phyloP scores from a whole-genome alignment of 2,113 vertebrate species.

The Pica pica region DNA sequence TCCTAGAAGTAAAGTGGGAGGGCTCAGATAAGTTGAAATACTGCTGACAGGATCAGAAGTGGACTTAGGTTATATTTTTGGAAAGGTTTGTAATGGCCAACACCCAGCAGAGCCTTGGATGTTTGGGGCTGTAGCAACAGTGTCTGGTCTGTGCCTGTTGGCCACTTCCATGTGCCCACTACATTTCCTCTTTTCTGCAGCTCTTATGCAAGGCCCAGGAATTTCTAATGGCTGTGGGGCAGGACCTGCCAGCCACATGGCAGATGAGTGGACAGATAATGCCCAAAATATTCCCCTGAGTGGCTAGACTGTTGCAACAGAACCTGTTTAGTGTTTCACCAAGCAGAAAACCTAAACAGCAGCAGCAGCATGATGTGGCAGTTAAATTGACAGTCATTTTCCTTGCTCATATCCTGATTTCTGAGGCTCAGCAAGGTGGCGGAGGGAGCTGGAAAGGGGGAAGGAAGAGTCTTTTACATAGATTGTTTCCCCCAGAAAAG shows the following conservation, averaged over 20 bases:
- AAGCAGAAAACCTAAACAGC: background rate
- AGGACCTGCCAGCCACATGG: background rate
- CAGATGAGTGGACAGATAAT: background rate
- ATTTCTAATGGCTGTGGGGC: rapidly evolving
- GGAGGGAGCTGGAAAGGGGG: background rate
- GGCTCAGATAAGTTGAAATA: background rate
- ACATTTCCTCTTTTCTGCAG: background rate
- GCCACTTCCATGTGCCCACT: background rate
- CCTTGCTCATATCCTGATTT: background rate
- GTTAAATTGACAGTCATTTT: background rate
- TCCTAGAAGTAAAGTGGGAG: background rate
- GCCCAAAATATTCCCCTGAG: background rate
- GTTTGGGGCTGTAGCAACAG: background rate
- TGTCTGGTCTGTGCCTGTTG: rapidly evolving
- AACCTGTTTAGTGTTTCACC: background rate
- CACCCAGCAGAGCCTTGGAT: background rate
- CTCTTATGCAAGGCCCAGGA: background rate
- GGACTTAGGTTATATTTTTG: background rate
- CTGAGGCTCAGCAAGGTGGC: background rate
- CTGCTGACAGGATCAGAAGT: background rate
- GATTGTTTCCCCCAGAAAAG: background rate
- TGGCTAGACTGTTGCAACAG: background rate
- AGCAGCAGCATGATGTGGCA: background rate
- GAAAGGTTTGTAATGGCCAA: background rate
- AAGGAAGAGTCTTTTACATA: background rate